Evolutionary conservation across 2,888 invertebrate species (phyloP), one percentile per base, ranked within the genome.

Genomic region (Trissolcus brochymenae): DNA sequence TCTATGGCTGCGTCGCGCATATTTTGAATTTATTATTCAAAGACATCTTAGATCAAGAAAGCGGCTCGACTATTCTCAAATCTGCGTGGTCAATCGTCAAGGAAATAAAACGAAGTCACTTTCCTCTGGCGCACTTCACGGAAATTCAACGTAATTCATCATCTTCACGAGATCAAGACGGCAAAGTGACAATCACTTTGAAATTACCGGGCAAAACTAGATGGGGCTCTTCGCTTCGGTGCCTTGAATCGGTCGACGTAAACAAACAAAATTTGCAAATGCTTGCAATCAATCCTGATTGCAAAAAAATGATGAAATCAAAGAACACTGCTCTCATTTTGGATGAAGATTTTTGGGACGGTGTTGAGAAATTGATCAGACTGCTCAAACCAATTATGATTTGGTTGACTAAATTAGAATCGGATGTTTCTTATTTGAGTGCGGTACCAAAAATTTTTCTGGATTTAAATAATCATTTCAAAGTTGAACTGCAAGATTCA

Each of bases 281-380:
- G 9, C 51, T 51, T 17, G 51, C 51, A 51, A 51, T 51, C 21
- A 51, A 7, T 9, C 51, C 51, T 19, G 51, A 51, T 21, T 51
- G 51, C 21, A 51, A 51, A 51, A 51, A 51, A 51, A 17, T 51
- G 51, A 51, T 21, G 21, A 51, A 51, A n/a, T 3, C 51, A 19
- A 1, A 49, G n/a, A 49, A 1, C 2, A 49, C 2, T 13, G 16
- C 49, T 49, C 14, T n/a, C 1, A 49, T 49, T 49, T 49, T 49
- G 49, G 14, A 13, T 14, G 49, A 49, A 1, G 6, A 49, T 14
- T 49, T 51, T 7, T 51, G 51, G 21, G 51, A 51, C 4, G 9
- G n/a, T 13, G n/a, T 51, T 21, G 11, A 51, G 19, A 51, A 51
- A 19, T 17, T 51, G 11, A 51, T 51, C 9, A 17, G 19, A 51